Percentiles rank a stretch among this genome's conserved stretches.
Evolutionary conservation across 1,140 invertebrate genomes (phyloP).

Genomic region (Drosophila kikkawai): DNA sequence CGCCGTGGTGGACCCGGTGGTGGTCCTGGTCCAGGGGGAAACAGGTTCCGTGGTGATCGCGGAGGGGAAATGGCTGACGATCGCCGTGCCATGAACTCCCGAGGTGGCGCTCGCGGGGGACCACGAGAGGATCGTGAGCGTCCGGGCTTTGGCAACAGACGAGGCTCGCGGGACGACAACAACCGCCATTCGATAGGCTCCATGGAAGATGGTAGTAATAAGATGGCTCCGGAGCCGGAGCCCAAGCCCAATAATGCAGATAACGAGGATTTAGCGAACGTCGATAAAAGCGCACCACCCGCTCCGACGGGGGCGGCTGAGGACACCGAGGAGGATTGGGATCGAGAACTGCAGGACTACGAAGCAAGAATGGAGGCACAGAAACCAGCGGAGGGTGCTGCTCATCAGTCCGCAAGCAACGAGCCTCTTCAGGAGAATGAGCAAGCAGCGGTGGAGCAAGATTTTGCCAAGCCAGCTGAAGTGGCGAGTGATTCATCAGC

Average conservation of each 20-base stretch:
- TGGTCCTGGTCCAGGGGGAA: constrained; percentile 38
- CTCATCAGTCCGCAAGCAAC: background rate
- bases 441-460: background rate
- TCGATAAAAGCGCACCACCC: background rate
- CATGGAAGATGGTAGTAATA: constrained; percentile 55
- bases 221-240: constrained; percentile 23
- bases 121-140: constrained; percentile 74
- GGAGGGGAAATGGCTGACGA: constrained; percentile 45
- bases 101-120: constrained; percentile 68
- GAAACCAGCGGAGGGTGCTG: constrained; percentile 35
- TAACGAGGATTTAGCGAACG: background rate
- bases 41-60: constrained; percentile 73
- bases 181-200: constrained; percentile 67
- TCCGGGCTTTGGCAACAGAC: constrained; percentile 58
- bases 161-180: constrained; percentile 64
- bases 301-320: constrained; percentile 2
- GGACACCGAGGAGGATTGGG: constrained; percentile 83
- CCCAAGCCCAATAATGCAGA: constrained; percentile 21
- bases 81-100: constrained; percentile 67
- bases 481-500: constrained; percentile 19
- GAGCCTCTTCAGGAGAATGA: constrained; percentile 3
- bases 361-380: constrained; percentile 68
- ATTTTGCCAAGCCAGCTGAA: constrained; percentile 34
- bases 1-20: constrained; percentile 73
- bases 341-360: constrained; percentile 76